Percentiles rank a stretch among this genome's conserved stretches.
These are phyloP conservation scores for Pogoniulus pusillus DNA, from an alignment of 2,797 vertebrate species.

Conservation along the genomic window DNA sequence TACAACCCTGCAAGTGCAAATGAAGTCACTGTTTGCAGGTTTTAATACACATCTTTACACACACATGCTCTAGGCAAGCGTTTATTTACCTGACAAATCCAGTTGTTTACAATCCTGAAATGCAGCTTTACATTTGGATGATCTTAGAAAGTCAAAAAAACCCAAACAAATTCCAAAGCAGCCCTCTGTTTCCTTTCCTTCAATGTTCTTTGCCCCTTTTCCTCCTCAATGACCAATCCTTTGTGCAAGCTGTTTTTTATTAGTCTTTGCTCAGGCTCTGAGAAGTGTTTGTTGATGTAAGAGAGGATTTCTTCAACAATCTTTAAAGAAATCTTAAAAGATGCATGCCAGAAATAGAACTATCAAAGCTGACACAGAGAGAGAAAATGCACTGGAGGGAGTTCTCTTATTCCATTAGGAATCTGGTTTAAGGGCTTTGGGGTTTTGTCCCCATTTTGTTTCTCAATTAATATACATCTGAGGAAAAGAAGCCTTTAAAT, in stretches of 20 bases:
- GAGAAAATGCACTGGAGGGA: constrained; percentile 38
- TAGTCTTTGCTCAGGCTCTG: constrained; percentile 38
- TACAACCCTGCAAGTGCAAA: background rate
- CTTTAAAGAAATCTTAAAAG: constrained; percentile 64
- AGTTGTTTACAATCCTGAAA: constrained; percentile 46
- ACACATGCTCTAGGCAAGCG: background rate
- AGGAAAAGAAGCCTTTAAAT: background rate
- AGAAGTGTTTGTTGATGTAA: constrained; percentile 63
- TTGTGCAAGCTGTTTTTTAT: constrained; percentile 65
- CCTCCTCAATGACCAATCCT: constrained; percentile 35
- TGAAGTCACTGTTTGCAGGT: background rate
- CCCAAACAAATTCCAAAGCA: background rate
- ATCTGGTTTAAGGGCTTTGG: too few species aligned
- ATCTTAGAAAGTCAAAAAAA: constrained; percentile 45
- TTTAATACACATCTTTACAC: constrained; percentile 1
- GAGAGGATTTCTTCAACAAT: constrained; percentile 64
- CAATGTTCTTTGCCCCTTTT: background rate
- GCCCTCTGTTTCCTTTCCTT: background rate
- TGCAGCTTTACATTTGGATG: constrained; percentile 45
- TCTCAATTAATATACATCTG: constrained; percentile 2
- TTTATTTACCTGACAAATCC: constrained; percentile 11
- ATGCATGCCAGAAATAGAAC: constrained; percentile 52
- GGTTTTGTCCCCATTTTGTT: background rate
- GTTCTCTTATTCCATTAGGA: constrained; percentile 49
- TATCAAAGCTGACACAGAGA: constrained; percentile 61